Conservation (phyloP, 2,113 vertebrate genomes). For the Pangasianodon gigas region DNA sequence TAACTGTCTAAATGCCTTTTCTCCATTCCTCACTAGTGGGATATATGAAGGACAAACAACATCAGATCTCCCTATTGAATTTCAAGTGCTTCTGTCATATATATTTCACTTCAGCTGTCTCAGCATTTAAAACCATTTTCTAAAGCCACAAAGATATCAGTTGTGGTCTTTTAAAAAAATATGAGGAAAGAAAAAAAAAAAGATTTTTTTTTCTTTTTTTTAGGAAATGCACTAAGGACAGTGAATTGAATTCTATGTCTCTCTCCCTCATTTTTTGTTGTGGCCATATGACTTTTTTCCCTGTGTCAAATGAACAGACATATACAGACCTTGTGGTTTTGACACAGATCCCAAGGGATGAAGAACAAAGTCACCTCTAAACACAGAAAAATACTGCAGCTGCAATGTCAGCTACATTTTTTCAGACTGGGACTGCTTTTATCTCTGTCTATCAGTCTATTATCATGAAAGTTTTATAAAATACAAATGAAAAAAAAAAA, state of each 20-base stretch:
- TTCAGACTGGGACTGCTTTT: background rate
- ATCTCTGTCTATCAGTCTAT: background rate
- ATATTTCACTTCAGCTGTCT: conserved; percentile 1
- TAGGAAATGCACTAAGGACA: too few relatives aligned
- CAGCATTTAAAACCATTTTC: conserved; percentile 19
- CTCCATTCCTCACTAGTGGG: background rate
- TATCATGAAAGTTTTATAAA: background rate
- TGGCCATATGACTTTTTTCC: conserved; percentile 44
- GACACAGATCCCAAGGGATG: conserved; percentile 28
- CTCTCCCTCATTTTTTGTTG: background rate
- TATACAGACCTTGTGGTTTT: conserved; percentile 42
- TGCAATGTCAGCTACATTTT: conserved; percentile 1
- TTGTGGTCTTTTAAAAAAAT: background rate
- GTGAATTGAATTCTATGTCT: background rate
- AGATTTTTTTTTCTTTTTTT: background rate
- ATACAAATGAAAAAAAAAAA: background rate
- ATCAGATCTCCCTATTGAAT: conserved; percentile 30
- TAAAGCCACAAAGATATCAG: conserved; percentile 5
- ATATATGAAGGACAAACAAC: conserved; percentile 13
- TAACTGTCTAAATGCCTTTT: background rate
- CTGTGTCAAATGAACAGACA: conserved; percentile 47
- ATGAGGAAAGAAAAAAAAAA: background rate
- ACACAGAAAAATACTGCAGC: conserved; percentile 26
- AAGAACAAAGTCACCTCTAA: conserved; percentile 51
- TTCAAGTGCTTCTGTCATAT: background rate